A percentile compares a stretch with the other conserved stretches of the same genome.
Evolutionary conservation across 2,888 invertebrate genomes (phyloP).

Genomic region (Operophtera brumata): DNA sequence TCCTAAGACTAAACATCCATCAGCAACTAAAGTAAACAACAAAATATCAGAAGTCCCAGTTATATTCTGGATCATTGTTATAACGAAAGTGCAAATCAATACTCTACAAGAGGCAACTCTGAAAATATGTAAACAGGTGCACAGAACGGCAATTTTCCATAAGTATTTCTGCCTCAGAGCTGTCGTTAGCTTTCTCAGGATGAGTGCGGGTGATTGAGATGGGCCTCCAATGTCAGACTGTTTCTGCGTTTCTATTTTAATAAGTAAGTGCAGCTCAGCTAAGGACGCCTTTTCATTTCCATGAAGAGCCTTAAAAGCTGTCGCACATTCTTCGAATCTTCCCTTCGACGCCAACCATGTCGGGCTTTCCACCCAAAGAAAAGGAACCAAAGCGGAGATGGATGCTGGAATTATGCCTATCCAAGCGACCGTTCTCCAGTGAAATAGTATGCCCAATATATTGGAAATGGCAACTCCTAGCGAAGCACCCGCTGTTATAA

Average conservation of each 20-base stretch:
- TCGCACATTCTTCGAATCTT: slow-evolving; percentile 34
- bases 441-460: slow-evolving; percentile 28
- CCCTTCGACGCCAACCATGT: slow-evolving; percentile 40
- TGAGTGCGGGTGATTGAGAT: slow-evolving; percentile 7
- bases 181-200: slow-evolving; percentile 20
- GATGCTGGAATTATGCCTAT: slow-evolving; percentile 33
- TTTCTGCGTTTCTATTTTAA: slow-evolving; percentile 20
- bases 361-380: slow-evolving; percentile 39
- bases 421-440: slow-evolving; percentile 37
- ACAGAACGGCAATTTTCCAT: slow-evolving; percentile 28
- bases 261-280: slow-evolving; percentile 29
- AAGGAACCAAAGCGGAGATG: slow-evolving; percentile 30
- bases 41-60: slow-evolving; percentile 31
- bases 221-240: slow-evolving; percentile 5
- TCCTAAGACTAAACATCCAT: slow-evolving; percentile 29
- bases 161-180: slow-evolving; percentile 25
- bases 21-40: slow-evolving; percentile 29
- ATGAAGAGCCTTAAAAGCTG: slow-evolving; percentile 30
- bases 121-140: slow-evolving; percentile 26
- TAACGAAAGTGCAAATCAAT: slow-evolving; percentile 26
- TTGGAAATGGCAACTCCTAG: slow-evolving; percentile 25
- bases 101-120: slow-evolving; percentile 27
- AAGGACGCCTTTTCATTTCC: slow-evolving; percentile 12
- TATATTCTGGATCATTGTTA: slow-evolving; percentile 33
- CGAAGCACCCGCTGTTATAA: slow-evolving; percentile 28